Percentiles rank a stretch among this genome's conserved stretches.
phyloP scores from a whole-genome alignment of 1,140 invertebrate species.

The Drosophila athabasca region DNA sequence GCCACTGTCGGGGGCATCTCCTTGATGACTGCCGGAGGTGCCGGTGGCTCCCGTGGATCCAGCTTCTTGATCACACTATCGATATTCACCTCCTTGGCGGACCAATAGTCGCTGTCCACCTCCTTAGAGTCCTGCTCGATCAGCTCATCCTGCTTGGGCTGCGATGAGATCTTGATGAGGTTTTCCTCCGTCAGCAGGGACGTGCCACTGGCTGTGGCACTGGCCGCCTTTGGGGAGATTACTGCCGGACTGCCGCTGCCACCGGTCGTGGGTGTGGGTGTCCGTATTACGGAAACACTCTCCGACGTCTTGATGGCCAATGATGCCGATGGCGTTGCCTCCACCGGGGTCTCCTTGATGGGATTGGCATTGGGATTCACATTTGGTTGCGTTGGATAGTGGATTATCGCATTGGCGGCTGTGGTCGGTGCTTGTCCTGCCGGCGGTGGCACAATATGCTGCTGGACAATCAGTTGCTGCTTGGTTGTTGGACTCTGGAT shows the following conservation, averaged over 20 bases:
- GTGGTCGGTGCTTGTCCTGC: constrained; percentile 3
- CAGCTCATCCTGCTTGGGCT: constrained; percentile 75
- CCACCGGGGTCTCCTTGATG: not conserved
- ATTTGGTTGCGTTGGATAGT: constrained; percentile 46
- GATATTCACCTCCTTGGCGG: constrained; percentile 89
- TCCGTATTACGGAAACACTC: constrained; percentile 71
- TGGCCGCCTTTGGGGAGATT: constrained; percentile 44
- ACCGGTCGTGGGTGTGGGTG: constrained; percentile 65
- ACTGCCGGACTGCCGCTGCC: constrained; percentile 22
- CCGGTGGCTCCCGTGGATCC: constrained; percentile 81
- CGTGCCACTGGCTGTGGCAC: not conserved
- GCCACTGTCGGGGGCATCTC: constrained; percentile 31
- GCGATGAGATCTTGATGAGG: constrained; percentile 81
- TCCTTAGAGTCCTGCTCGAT: constrained; percentile 85
- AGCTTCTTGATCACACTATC: constrained; percentile 92
- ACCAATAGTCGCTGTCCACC: constrained; percentile 89
- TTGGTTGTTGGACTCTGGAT: constrained; percentile 52
- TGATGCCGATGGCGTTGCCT: not conserved
- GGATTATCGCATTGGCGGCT: constrained; percentile 33
- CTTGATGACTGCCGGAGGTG: constrained; percentile 74
- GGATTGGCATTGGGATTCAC: constrained; percentile 13
- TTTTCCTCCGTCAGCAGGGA: constrained; percentile 79
- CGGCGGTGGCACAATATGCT: constrained; percentile 66
- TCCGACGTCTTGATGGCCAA: constrained; percentile 57
- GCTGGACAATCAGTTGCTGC: constrained; percentile 68